Evolutionary conservation across 2,888 invertebrate genomes (phyloP), one percentile per base, ranked within the genome.

Genomic region (Emesis russula): DNA sequence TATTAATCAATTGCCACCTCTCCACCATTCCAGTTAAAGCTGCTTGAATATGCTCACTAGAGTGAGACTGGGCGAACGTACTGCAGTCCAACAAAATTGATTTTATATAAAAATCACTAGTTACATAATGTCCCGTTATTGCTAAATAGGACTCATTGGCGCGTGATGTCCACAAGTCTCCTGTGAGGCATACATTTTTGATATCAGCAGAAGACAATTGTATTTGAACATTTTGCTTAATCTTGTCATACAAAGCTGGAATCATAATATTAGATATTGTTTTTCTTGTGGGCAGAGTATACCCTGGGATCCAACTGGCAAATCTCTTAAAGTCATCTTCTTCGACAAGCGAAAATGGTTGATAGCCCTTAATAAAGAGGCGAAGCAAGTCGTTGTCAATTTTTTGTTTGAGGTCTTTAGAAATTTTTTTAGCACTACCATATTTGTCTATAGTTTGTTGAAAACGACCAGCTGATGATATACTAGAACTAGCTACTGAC

Each of bases 271-370:
- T 86, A 3, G 94, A 92, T n/a, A n/a, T n/a, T n/a, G n/a, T n/a
- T n/a, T n/a, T n/a, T n/a, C n/a, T n/a, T n/a, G n/a, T n/a, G n/a
- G n/a, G n/a, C n/a, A n/a, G n/a, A n/a, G n/a, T n/a, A n/a, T n/a
- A 25, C 25, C 25, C 25, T 25, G 25, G 25, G 25, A 25, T 25
- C 25, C 25, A 25, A 25, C 25, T 25, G 25, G 25, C 25, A 25
- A 25, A 25, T 25, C 25, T 25, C 25, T 25, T 25, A 25, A 25
- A 25, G 25, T 25, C 25, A 25, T 25, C 25, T 25, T 25, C 25
- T 25, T 25, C 92, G 0, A 95, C 94, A 7, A 94, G 79, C 0
- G 89, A 89, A 81, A 94, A 94, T 3, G 94, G 94, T 18, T 94
- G 94, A 76, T 89, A 94, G 4, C 86, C 68, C 41, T 93, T 90